Percentiles rank a stretch among this genome's conserved stretches.
Conservation (phyloP, 2,888 invertebrate genomes). For the Drosophila tripunctata region DNA sequence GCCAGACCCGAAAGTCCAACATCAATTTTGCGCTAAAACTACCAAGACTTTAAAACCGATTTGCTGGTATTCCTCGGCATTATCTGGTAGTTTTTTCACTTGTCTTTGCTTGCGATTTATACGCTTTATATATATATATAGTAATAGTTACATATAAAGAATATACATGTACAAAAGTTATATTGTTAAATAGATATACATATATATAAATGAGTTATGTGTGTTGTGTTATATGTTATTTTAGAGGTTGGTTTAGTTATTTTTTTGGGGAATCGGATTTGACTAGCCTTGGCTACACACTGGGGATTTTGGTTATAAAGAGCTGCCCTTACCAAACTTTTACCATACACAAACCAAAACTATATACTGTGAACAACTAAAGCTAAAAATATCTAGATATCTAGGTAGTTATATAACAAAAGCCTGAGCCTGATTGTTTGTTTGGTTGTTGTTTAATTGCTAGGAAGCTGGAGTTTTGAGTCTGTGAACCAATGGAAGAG, state of each 20-base stretch:
- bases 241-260: not conserved
- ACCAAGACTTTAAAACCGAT: constrained; percentile 17
- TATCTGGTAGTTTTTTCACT: constrained; percentile 76
- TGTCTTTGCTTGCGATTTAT: constrained; percentile 71
- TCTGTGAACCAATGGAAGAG: constrained; percentile 51
- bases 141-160: constrained; percentile 25
- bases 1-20: constrained; percentile 83
- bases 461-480: constrained; percentile 47
- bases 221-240: not conserved
- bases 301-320: constrained; percentile 17
- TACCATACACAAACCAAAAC: constrained; percentile 24
- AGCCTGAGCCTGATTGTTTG: constrained; percentile 44
- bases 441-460: constrained; percentile 18
- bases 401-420: constrained; percentile 4
- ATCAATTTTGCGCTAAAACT: constrained; percentile 84
- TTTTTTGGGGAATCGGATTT: constrained; percentile 11
- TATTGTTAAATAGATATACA: constrained; percentile 32
- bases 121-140: constrained; percentile 37
- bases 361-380: constrained; percentile 51
- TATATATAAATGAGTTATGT: constrained; percentile 32
- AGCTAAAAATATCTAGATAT: constrained; percentile 34
- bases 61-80: constrained; percentile 2
- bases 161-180: constrained; percentile 40
- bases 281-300: constrained; percentile 60
- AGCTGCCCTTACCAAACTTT: constrained; percentile 13